Conservation (phyloP, 1,140 invertebrate genomes). For the Phymorhynchus buccinoides region DNA sequence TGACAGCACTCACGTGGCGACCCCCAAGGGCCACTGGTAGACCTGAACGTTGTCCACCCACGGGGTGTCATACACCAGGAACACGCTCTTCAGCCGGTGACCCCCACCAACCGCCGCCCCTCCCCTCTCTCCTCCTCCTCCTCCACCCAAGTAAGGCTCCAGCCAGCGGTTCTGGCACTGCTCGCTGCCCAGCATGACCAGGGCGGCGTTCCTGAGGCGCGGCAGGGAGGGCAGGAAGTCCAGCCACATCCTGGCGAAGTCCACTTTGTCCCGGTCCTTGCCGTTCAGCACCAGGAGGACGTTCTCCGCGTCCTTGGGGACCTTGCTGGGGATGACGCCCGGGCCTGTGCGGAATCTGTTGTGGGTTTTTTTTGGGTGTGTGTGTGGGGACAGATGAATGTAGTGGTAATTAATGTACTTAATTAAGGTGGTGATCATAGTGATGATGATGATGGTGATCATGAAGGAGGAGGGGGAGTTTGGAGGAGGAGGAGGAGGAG, state of each 20-base stretch:
- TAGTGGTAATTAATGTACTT: no score
- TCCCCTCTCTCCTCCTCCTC: no score
- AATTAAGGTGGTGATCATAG: no score
- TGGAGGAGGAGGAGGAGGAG: no score
- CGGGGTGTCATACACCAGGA: conserved; percentile 77
- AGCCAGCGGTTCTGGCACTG: conserved; percentile 77
- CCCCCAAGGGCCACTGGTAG: conserved; percentile 78
- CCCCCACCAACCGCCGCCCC: no score
- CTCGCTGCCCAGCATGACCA: conserved; percentile 77
- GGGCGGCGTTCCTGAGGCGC: conserved; percentile 70
- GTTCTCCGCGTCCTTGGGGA: conserved; percentile 74
- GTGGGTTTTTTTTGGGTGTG: background rate
- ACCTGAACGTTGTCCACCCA: conserved; percentile 75
- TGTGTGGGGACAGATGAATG: no score
- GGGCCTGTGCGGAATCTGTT: conserved; percentile 75
- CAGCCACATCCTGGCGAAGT: conserved; percentile 75
- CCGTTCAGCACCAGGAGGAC: conserved; percentile 77
- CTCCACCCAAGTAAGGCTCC: conserved; percentile 72
- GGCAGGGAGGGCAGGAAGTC: conserved; percentile 71
- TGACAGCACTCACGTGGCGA: conserved; percentile 71
- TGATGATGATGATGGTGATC: no score
- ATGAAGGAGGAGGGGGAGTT: no score
- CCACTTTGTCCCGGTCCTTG: conserved; percentile 74
- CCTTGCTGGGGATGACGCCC: conserved; percentile 74
- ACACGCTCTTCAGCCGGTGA: conserved; percentile 74